Conservation (phyloP, 2,888 invertebrate species). For the Adineta ricciae region DNA sequence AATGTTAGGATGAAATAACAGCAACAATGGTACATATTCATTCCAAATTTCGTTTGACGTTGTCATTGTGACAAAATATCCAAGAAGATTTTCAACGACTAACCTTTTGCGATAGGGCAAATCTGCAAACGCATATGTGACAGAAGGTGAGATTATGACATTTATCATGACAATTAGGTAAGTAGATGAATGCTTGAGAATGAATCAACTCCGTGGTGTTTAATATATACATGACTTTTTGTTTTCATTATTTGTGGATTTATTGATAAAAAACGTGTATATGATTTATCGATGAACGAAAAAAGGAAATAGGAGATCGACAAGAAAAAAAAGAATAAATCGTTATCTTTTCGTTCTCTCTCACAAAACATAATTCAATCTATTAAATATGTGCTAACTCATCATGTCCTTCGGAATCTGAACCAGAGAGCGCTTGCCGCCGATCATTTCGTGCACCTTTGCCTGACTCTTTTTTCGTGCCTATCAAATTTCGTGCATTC, state of each 20-base stretch:
- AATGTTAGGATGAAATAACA: too few species aligned
- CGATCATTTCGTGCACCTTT: neutral
- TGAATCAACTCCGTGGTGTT: too few species aligned
- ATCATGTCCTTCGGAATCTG: neutral
- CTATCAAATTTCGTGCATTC: neutral
- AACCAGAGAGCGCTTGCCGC: neutral
- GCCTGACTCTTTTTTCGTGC: neutral
- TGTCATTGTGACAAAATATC: too few species aligned
- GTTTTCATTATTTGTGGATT: neutral
- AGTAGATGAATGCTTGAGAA: too few species aligned
- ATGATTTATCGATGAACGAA: neutral
- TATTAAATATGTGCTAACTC: neutral
- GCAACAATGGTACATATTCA: too few species aligned
- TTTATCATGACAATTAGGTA: too few species aligned
- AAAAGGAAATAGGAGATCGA: neutral
- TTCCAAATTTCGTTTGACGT: too few species aligned
- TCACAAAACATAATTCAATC: neutral
- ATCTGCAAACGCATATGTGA: too few species aligned
- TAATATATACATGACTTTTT: too few species aligned
- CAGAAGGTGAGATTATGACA: too few species aligned
- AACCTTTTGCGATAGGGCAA: too few species aligned
- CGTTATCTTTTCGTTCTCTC: neutral
- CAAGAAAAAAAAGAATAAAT: neutral
- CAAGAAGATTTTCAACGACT: too few species aligned
- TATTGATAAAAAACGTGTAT: neutral